Evolutionary conservation across 2,888 invertebrate genomes (phyloP), one percentile per base, ranked within the genome.

Genomic region (Hyppa rectilinea): DNA sequence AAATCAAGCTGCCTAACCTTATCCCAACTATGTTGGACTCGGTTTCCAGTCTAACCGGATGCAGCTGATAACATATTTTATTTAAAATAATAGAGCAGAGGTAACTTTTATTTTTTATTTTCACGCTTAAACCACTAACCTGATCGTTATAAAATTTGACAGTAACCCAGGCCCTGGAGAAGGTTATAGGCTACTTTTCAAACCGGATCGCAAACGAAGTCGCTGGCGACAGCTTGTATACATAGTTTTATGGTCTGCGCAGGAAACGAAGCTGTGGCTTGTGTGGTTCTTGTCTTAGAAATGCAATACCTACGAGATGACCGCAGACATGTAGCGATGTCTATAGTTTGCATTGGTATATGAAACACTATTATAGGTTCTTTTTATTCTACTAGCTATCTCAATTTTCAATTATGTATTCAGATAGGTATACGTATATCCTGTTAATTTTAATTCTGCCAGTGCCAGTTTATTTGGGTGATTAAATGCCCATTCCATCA

Each of bases 261-360:
- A 52, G 62, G 62, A 71, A 66, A 74, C 65, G 23, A 38, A 58
- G 17, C 50, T 74, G 55, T 34, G 52, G 61, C 47, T 61, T 43
- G 2, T 56, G 49, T 45, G 72, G 76, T 75, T 34, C 14, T 7
- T n/a, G n/a, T 7, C 29, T 52, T 14, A 12, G 43, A 52, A 70
- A 59, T 71, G 43, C 55, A 68, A 76, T 67, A 61, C n/a, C 2
- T 34, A n/a, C 14, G 12, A 40, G 26, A 55, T 47, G 23, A 71
- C 71, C 53, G 34, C 66, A 75, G 55, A 29, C 12, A 38, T 6
- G 17, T 5, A 10, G 12, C 20, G 1, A 17, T n/a, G 26, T 5
- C 31, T 40, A 34, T 2, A 14, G 45, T 40, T 38, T n/a, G 36
- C 29, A 31, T 29, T 14, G 12, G 20, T 43, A 58, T 38, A 12